Conservation (phyloP, 2,888 invertebrate genomes). For the Lasiommata megera region DNA sequence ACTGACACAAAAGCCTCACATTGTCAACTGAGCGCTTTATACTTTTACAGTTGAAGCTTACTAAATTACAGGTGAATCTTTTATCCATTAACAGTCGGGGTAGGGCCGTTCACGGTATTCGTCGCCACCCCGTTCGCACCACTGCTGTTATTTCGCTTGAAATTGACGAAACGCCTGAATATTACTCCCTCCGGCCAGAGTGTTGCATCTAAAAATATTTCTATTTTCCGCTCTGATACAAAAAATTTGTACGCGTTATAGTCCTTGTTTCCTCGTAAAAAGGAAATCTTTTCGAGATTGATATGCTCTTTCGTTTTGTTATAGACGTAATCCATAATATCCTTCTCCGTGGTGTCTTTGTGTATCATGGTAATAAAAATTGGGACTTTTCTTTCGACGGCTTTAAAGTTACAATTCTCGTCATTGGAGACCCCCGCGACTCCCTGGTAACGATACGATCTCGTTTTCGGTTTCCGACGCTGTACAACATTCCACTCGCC, state of each 20-base stretch:
- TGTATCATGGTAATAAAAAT: neutral
- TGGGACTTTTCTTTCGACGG: neutral
- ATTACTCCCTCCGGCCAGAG: constrained; percentile 17
- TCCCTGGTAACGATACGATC: too few species aligned
- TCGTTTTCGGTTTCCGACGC: too few species aligned
- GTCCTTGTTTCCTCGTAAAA: too few species aligned
- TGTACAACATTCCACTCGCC: too few species aligned
- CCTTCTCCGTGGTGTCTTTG: neutral
- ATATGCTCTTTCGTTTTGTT: too few species aligned
- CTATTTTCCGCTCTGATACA: too few species aligned
- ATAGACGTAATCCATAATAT: neutral
- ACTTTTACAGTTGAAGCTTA: constrained; percentile 25
- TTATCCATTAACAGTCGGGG: neutral
- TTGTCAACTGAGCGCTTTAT: constrained; percentile 22
- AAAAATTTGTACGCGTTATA: too few species aligned
- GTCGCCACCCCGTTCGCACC: neutral
- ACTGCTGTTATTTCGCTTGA: neutral
- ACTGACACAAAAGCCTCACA: constrained; percentile 8
- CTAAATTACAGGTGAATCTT: neutral
- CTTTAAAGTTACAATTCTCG: neutral
- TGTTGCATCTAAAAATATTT: constrained; percentile 1
- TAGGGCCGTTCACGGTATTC: neutral
- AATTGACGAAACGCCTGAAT: constrained; percentile 16
- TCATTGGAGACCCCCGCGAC: too few species aligned
- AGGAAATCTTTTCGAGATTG: too few species aligned